Percentiles rank a stretch among this genome's conserved stretches.
Evolutionary conservation across 1,140 invertebrate species (phyloP).

Genomic region (Coptotermes formosanus): DNA sequence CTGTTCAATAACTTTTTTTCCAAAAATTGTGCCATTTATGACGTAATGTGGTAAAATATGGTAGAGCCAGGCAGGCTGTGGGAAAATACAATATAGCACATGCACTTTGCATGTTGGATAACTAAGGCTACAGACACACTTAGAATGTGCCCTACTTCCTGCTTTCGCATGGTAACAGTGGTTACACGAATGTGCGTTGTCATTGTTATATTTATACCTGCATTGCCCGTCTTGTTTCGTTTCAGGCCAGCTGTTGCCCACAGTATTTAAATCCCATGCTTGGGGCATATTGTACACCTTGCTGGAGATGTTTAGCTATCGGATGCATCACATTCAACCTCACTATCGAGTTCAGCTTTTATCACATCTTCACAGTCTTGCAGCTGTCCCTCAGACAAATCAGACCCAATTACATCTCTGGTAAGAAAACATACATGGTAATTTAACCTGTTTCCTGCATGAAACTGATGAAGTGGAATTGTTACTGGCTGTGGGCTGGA

Average conservation of each 20-base stretch:
- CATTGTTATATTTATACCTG: not conserved
- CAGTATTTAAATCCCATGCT: slow-evolving; percentile 87
- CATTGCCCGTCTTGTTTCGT: not conserved
- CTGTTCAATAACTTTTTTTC: too few relatives aligned
- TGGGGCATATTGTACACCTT: slow-evolving; percentile 94
- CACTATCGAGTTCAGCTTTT: slow-evolving; percentile 91
- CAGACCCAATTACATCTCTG: slow-evolving; percentile 93
- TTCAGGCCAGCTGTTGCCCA: slow-evolving; percentile 79
- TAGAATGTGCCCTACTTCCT: not conserved
- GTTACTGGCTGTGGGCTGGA: too few relatives aligned
- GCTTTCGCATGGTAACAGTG: not conserved
- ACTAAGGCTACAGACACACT: too few relatives aligned
- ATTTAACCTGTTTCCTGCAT: slow-evolving; percentile 25
- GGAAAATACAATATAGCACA: too few relatives aligned
- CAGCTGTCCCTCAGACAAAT: slow-evolving; percentile 88
- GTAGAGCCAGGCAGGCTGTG: too few relatives aligned
- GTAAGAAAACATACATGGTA: slow-evolving; percentile 47
- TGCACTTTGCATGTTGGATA: too few relatives aligned
- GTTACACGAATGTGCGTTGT: not conserved
- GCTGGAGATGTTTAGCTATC: slow-evolving; percentile 94
- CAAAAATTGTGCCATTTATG: too few relatives aligned
- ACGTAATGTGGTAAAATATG: too few relatives aligned
- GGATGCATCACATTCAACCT: slow-evolving; percentile 93
- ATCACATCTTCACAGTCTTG: slow-evolving; percentile 83
- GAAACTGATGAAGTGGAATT: too few relatives aligned